Base-by-base conservation (phyloP, 1,140 invertebrate genomes). In the Venturia canescens region DNA sequence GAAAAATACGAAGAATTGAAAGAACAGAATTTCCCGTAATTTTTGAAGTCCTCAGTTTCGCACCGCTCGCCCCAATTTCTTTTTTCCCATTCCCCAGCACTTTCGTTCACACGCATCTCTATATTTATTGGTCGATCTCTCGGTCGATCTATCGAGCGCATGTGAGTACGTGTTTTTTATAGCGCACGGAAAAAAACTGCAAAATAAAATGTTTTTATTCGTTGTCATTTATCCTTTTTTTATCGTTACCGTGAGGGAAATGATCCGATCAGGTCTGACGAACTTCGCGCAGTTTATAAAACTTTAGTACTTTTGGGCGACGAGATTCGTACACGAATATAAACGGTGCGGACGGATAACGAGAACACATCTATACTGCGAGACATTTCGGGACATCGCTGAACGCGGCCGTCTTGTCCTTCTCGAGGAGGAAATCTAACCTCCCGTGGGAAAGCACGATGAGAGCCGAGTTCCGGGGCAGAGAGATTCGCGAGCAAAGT, bases 381-480 rank as follows among this genome's bases (percentile, higher is more conserved):
- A 18, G 18, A 44, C 38, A 44, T 44, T 44, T 57, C 53, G 53
- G 53, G 4, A 4, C 21, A 21, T 57, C 21, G 18, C 21, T 0
- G 11, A 13, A 53, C 29, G 38, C 27, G 21, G 50, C 60, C 18
- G 50, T 76, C 50, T 76, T 76, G 48, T 53, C 27, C 31, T 50
- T 76, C 72, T 60, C 44, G 72, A 60, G 38, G 72, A 38, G 18
- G 29, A 76, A 60, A 31, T 9, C 57, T 76, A 76, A 76, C 27
- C 27, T 76, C 72, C 72, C 72, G 50, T 60, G 72, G 72, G 72
- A 34, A 76, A 76, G 50, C 72, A 27, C 72, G 53, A 76, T 27
- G 72, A n/a, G 50, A 76, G 9, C 15, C 27, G 38, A 29, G 71
- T 74, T 74, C 48, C 71, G 66, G 27, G n/a, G n/a, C 29, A 31